Base-by-base conservation (phyloP, 2,888 invertebrate genomes). In the Agrochola circellaris region DNA sequence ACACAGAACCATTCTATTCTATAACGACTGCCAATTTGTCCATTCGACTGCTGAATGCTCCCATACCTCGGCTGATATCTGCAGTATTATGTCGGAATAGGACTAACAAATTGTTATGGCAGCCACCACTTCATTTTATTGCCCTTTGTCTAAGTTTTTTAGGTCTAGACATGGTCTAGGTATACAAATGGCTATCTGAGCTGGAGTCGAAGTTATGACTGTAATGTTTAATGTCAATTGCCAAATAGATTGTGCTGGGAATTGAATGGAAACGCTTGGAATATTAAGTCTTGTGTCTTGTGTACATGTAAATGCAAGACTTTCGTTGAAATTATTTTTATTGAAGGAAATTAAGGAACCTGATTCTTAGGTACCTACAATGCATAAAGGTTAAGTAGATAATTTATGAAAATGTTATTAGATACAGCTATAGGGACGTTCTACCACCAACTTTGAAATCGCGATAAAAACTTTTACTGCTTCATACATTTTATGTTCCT, bases 91-190 rank as follows among this genome's bases (percentile, higher is more conserved):
- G 77, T 75, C 61, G n/a, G 72, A 61, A 51, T 65, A 62, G 64
- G 54, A 66, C 38, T 67, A 76, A 80, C 80, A 80, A 79, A 84
- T 89, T 86, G 81, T 86, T 87, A 87, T 83, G 54, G 82, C 77
- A 42, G 62, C 64, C 70, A 70, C 76, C 58, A 73, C 58, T 67
- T 77, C 65, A 54, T 69, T 88, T 88, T 88, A 88, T 86, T 51
- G 72, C 71, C 75, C 86, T 87, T 88, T 88, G 89, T 88, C 69
- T 82, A 26, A 65, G 68, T 80, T 81, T 79, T 85, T 89, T 86
- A 81, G 77, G 84, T 79, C 80, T 84, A 84, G 73, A 77, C 82
- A 68, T 73, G 68, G 60, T 74, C 56, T 85, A 73, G 58, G 82
- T 85, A 42, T 71, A 68, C 73, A 72, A 81, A 81, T 73, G 71